These are phyloP conservation scores for Xenopus petersii DNA, from an alignment of 2,797 vertebrate species.

Conservation along the genomic window DNA sequence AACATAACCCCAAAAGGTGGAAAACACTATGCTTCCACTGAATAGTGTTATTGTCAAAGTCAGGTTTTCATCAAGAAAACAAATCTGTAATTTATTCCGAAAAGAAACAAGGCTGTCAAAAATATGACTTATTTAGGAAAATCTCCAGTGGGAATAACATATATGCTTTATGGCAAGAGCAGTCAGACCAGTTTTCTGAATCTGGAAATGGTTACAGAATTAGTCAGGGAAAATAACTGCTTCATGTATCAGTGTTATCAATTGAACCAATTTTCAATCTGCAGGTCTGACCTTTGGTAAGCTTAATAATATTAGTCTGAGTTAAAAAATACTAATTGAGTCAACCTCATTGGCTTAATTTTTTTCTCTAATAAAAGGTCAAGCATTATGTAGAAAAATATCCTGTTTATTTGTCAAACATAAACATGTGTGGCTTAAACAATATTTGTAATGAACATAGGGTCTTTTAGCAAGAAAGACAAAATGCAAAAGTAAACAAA, in stretches of 20 bases:
- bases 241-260: not conserved
- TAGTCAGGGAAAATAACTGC: not conserved
- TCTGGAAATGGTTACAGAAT: constrained; percentile 19
- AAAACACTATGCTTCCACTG: not conserved
- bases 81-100: constrained; percentile 4
- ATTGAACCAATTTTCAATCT: not conserved
- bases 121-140: constrained; percentile 20
- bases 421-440: too few species aligned
- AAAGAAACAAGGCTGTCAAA: constrained; percentile 12
- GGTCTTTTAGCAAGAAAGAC: too few species aligned
- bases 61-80: not conserved
- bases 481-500: too few species aligned
- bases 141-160: constrained; percentile 7
- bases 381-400: not conserved
- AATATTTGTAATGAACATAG: too few species aligned
- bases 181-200: not conserved
- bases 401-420: not conserved
- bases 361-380: not conserved
- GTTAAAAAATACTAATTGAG: not conserved
- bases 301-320: not conserved
- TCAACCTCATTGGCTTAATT: not conserved
- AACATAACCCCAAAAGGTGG: too few species aligned
- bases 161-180: constrained; percentile 12
- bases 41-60: constrained; percentile 1
- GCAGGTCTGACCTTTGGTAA: not conserved